A percentile compares a stretch with the other conserved stretches of the same genome.
These are phyloP conservation scores for Brevipalpus yothersi DNA, from an alignment of 1,140 invertebrate genomes.

Conservation along the genomic window DNA sequence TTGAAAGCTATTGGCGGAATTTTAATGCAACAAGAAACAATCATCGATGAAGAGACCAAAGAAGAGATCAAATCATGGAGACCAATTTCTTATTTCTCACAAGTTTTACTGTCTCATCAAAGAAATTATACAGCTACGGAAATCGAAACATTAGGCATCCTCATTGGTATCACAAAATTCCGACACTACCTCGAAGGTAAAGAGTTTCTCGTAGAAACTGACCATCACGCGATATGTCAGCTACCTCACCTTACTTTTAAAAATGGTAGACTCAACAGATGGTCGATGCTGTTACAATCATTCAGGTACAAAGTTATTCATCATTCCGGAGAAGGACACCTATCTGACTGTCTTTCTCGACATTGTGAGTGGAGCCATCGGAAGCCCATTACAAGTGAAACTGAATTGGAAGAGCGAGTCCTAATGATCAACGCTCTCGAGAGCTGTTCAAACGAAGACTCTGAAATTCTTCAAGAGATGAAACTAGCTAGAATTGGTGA, in stretches of 20 bases:
- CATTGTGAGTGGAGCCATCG: background rate
- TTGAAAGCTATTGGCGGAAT: constrained; percentile 22
- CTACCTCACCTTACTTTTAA: background rate
- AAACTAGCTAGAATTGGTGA: background rate
- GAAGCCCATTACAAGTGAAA: background rate
- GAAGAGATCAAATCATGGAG: background rate
- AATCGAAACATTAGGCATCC: background rate
- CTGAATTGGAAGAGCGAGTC: background rate
- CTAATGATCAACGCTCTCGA: background rate
- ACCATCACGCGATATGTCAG: background rate
- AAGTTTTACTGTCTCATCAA: background rate
- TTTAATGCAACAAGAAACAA: constrained; percentile 16
- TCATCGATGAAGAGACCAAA: background rate
- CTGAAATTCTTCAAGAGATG: background rate
- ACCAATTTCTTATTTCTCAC: background rate
- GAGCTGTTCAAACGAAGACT: background rate
- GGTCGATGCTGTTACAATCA: constrained; percentile 17
- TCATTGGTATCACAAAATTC: too few relatives aligned
- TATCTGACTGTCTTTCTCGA: background rate
- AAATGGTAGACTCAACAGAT: background rate
- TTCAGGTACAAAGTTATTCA: constrained; percentile 22
- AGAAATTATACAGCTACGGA: background rate
- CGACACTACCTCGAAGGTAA: background rate
- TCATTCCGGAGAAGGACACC: constrained; percentile 9
- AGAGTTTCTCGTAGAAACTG: background rate